A percentile compares a stretch with the other conserved stretches of the same genome.
These are phyloP conservation scores for Callimorpha dominula DNA, from an alignment of 2,888 invertebrate species.

Conservation along the genomic window DNA sequence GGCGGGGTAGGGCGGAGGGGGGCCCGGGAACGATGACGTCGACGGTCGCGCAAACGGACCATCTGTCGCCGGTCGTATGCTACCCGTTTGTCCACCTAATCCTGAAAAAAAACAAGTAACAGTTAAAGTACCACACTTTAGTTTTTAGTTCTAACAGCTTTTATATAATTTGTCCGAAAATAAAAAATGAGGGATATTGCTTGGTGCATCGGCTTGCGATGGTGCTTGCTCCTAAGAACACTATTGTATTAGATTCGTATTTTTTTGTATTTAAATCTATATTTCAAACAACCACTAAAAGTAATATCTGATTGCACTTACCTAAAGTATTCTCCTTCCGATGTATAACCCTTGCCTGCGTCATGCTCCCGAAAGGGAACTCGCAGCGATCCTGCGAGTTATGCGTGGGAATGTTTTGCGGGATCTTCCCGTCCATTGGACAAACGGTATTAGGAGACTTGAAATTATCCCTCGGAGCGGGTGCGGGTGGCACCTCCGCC, in stretches of 20 bases:
- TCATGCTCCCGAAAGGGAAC: constrained; percentile 97
- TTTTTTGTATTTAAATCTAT: background rate
- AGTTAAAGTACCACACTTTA: background rate
- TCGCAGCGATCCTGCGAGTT: constrained; percentile 85
- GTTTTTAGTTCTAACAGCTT: background rate
- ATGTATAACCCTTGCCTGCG: constrained; percentile 94
- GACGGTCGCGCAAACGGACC: constrained; percentile 68
- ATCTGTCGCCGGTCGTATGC: constrained; percentile 55
- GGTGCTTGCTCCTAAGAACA: background rate
- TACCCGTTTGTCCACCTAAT: constrained; percentile 56
- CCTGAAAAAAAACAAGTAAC: constrained; percentile 49
- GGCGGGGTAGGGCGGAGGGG: constrained; percentile 74
- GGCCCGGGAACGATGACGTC: constrained; percentile 73
- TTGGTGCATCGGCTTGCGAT: no score
- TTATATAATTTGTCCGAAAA: background rate
- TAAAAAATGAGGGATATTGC: no score
- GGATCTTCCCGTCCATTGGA: constrained; percentile 92
- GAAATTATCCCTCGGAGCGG: constrained; percentile 83
- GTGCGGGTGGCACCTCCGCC: constrained; percentile 44
- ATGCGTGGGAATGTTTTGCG: constrained; percentile 86
- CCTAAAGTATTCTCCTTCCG: constrained; percentile 89
- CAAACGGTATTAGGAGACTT: constrained; percentile 96
- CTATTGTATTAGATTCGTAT: background rate
- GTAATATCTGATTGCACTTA: constrained; percentile 37
- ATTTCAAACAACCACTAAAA: background rate